These are phyloP conservation scores for Globodera rostochiensis DNA, from an alignment of 1,140 invertebrate genomes.

Conservation along the genomic window DNA sequence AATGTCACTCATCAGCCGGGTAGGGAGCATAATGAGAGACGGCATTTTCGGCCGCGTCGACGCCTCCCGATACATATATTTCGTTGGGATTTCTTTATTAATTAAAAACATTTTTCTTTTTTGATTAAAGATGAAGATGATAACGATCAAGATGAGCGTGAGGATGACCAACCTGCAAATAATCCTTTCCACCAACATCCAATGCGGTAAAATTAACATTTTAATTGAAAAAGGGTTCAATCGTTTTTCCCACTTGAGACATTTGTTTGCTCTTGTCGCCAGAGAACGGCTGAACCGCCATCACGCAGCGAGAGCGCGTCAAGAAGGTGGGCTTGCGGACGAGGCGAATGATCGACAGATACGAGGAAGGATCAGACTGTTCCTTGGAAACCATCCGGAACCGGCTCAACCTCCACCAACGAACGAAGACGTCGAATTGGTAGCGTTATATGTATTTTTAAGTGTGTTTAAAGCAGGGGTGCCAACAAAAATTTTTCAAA, in stretches of 20 bases:
- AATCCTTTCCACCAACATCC: neutral
- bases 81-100: neutral
- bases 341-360: neutral
- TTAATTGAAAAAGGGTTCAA: neutral
- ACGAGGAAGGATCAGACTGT: conserved; percentile 5
- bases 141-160: neutral
- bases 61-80: neutral
- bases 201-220: neutral
- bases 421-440: neutral
- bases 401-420: neutral
- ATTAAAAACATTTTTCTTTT: neutral
- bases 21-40: neutral
- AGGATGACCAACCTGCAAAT: neutral
- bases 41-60: neutral
- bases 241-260: conserved; percentile 10
- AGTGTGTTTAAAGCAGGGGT: no score
- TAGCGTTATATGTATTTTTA: no score
- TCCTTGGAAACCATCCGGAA: neutral
- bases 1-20: neutral
- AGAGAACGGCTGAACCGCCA: conserved; percentile 21
- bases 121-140: neutral
- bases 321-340: neutral
- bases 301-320: conserved; percentile 10
- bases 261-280: conserved; percentile 21
- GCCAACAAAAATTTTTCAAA: no score